These are phyloP conservation scores for Lepidochitona cinerea DNA, from an alignment of 2,888 invertebrate species.

Conservation along the genomic window DNA sequence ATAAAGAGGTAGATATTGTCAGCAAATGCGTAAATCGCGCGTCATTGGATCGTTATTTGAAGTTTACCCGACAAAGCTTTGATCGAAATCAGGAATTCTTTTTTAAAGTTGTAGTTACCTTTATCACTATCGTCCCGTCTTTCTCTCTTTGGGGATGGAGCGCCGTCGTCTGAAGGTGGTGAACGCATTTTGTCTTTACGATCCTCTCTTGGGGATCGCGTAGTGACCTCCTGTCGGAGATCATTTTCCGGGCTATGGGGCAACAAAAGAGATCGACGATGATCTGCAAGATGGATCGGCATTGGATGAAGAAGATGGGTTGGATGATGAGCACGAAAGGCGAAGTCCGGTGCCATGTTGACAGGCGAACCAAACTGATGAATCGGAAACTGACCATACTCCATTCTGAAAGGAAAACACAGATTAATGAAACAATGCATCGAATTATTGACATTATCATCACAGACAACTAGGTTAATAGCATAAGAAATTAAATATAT, in stretches of 20 bases:
- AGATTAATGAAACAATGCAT: no score
- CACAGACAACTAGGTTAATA: no score
- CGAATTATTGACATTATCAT: no score
- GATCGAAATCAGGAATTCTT: no score
- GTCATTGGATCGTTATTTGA: no score
- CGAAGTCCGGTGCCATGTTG: constrained; percentile 36
- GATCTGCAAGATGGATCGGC: constrained; percentile 15
- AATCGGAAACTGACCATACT: constrained; percentile 36
- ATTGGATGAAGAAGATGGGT: constrained; percentile 17
- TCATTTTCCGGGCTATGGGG: constrained; percentile 1
- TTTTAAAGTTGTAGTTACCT: neutral
- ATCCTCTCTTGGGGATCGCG: constrained; percentile 2
- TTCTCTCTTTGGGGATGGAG: constrained; percentile 2
- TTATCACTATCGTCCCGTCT: constrained; percentile 2
- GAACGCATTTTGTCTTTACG: constrained; percentile 3
- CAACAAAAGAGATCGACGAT: constrained; percentile 2
- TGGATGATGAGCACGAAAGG: constrained; percentile 27
- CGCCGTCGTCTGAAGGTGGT: constrained; percentile 1
- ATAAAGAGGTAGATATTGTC: neutral
- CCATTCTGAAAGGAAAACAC: constrained; percentile 34
- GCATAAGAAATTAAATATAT: no score
- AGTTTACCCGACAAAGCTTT: no score
- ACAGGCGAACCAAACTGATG: constrained; percentile 40
- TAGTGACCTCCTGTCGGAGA: neutral
- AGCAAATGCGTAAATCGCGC: neutral